A percentile compares a stretch with the other conserved stretches of the same genome.
phyloP scores from a whole-genome alignment of 92 coral and sea anemone species.

The Phenganax stokvisi region DNA sequence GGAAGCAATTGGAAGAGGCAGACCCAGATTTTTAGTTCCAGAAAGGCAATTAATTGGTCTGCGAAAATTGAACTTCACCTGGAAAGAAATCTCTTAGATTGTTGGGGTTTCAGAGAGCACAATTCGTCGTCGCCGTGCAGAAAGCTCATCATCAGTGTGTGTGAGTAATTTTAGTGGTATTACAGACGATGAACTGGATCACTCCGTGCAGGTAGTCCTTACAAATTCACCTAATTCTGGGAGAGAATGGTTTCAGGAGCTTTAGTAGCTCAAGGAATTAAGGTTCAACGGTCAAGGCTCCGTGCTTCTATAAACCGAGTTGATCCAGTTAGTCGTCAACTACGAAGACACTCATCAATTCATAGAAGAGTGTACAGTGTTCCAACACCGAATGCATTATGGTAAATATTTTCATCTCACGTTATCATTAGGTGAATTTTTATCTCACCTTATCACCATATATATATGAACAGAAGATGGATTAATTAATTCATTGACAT shows the following conservation, averaged over 20 bases:
- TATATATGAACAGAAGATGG: no score
- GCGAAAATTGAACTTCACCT: slow-evolving; percentile 45
- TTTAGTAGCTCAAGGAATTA: neutral
- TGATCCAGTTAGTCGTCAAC: slow-evolving; percentile 6
- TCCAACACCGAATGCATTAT: slow-evolving; percentile 32
- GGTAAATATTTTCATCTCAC: neutral
- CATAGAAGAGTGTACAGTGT: slow-evolving; percentile 19
- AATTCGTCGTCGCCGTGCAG: slow-evolving; percentile 40
- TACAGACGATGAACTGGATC: slow-evolving; percentile 11
- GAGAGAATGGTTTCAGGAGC: slow-evolving; percentile 22
- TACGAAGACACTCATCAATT: slow-evolving; percentile 5
- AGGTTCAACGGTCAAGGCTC: slow-evolving; percentile 14
- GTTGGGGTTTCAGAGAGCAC: slow-evolving; percentile 53
- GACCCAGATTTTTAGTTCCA: no score
- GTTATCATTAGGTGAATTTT: no score
- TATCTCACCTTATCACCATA: no score
- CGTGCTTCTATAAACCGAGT: slow-evolving; percentile 9
- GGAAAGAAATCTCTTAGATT: slow-evolving; percentile 45
- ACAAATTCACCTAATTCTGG: slow-evolving; percentile 4
- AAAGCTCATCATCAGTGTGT: neutral
- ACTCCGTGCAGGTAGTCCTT: neutral
- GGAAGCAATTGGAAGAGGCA: neutral
- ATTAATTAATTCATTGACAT: no score
- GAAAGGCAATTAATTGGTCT: no score
- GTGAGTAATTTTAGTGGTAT: neutral